Evolutionary conservation across 2,113 vertebrate species (phyloP).

Genomic region (Alexandromys fortis): DNA sequence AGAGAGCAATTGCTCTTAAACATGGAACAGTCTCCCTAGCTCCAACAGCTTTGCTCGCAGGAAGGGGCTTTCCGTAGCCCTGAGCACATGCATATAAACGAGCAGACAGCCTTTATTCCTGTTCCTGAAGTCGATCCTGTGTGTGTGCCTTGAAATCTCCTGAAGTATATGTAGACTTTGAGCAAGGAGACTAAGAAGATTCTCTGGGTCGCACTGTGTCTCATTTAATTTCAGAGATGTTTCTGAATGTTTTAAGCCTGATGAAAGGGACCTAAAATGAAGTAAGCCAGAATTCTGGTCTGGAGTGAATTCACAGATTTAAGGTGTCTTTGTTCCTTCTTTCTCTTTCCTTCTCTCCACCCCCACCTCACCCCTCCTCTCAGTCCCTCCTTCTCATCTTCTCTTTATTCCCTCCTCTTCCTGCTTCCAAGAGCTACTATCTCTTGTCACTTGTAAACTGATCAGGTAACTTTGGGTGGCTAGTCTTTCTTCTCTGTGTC

Average conservation of each 20-base stretch:
- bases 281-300: background rate
- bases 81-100: background rate
- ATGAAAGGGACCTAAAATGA: background rate
- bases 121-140: background rate
- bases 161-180: background rate
- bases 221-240: background rate
- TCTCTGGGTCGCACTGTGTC: background rate
- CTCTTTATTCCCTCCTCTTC: background rate
- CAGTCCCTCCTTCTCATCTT: background rate
- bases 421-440: background rate
- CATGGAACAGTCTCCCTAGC: too few relatives aligned
- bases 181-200: background rate
- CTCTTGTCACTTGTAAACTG: background rate
- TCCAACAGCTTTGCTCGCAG: background rate
- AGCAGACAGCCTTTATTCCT: background rate
- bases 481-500: background rate
- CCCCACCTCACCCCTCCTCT: too few relatives aligned
- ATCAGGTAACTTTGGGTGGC: background rate
- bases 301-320: background rate
- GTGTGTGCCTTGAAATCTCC: background rate
- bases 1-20: background rate
- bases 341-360: rapidly evolving
- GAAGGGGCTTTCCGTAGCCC: background rate
- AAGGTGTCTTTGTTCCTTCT: background rate
- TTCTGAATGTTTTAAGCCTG: background rate